Base-by-base conservation (phyloP, 2,113 vertebrate species). In the Leucoraja erinaceus region DNA sequence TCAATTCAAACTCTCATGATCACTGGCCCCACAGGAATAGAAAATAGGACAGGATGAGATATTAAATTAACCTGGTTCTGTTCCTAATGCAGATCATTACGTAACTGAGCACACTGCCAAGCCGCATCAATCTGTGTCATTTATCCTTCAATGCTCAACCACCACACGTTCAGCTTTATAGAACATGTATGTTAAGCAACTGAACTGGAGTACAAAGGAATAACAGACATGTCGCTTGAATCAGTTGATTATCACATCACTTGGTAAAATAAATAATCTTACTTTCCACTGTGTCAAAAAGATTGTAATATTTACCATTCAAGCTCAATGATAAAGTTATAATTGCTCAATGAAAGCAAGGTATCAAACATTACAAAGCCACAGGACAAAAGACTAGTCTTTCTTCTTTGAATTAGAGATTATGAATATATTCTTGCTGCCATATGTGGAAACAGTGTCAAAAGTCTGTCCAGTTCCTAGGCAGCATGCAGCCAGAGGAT, bases 41-140 rank as follows among this genome's bases (percentile, higher is more conserved):
- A 90, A 90, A 91, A 72, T 72, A 74, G 90, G 22, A 8, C 33
- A 14, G 8, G 11, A 22, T 91, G 33, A 54, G 7, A 47, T 72
- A 61, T 72, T 74, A 91, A 47, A 91, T 91, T 91, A 91, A 91
- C 66, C 18, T 68, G 88, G 70, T 90, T 70, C 88, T 72, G 88
- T 72, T 72, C 18, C 88, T 72, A 25, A 70, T 70, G 63, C 88
- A 72, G 33, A 47, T 25, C 33, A 72, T 91, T 91, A 72, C 47
- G 66, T 91, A 47, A 91, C 88, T 47, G 20, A 91, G 33, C 66
- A 91, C 16, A 68, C 31, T 38, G 66, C 68, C 20, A 72, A 5
- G 8, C 88, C 22, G 20, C 66, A 68, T 72, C 66, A 91, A 25
- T 54, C 33, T 47, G 63, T 91, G 88, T 91, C 88, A 72, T 22